Evolutionary conservation across 2,113 vertebrate species (phyloP).

Genomic region (Triplophysa dalaica): DNA sequence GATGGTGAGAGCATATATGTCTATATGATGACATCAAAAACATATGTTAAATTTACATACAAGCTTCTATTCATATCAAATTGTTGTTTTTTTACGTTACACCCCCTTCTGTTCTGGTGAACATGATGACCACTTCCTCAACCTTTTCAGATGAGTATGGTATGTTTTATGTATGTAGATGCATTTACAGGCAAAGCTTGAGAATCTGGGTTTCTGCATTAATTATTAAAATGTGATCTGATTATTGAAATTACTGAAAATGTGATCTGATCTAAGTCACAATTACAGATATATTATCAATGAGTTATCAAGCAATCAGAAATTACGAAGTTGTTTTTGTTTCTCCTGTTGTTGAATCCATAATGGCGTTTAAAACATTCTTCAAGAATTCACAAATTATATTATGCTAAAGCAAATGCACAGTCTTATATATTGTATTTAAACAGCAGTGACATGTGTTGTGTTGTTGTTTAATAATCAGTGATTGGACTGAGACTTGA

Average conservation of each 20-base stretch:
- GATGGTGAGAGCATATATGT: neutral
- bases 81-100: neutral
- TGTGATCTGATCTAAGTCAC: too few species aligned
- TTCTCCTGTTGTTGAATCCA: too few species aligned
- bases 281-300: too few species aligned
- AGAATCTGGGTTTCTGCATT: too few species aligned
- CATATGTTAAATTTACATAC: neutral
- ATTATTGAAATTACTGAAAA: too few species aligned
- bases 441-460: neutral
- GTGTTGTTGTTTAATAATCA: neutral
- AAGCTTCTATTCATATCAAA: neutral
- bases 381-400: neutral
- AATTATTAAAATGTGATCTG: too few species aligned
- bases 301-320: too few species aligned
- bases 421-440: neutral
- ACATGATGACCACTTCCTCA: neutral
- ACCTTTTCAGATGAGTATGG: slow-evolving; percentile 7
- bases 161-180: neutral
- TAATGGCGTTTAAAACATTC: too few species aligned
- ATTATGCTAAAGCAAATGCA: neutral
- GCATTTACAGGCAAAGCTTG: too few species aligned
- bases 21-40: neutral
- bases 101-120: neutral
- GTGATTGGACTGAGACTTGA: neutral
- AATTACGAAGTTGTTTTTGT: too few species aligned